Percentiles rank a stretch among this genome's conserved stretches.
Evolutionary conservation across 2,113 vertebrate species (phyloP).

Genomic region (Chionodraco myersi): DNA sequence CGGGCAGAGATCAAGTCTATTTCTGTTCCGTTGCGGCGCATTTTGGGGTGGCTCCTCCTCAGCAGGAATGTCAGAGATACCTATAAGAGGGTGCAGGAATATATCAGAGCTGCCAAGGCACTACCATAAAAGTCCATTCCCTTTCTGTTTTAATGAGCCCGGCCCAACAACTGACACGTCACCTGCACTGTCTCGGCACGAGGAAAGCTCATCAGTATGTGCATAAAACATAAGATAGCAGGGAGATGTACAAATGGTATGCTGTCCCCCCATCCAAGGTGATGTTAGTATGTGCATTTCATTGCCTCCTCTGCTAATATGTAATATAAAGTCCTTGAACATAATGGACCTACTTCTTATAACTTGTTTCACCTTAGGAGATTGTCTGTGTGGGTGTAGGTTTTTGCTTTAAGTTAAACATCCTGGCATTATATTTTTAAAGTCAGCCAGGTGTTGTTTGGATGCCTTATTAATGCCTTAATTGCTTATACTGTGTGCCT

Average conservation of each 20-base stretch:
- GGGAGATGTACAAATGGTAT: constrained; percentile 54
- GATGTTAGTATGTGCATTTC: constrained; percentile 67
- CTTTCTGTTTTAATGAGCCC: constrained; percentile 68
- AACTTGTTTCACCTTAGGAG: constrained; percentile 13
- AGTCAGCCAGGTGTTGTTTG: constrained; percentile 18
- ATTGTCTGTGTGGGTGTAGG: constrained; percentile 13
- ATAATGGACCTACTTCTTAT: constrained; percentile 23
- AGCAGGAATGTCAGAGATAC: constrained; percentile 43
- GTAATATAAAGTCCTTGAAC: constrained; percentile 44
- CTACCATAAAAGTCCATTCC: constrained; percentile 33
- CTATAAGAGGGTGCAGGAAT: constrained; percentile 24
- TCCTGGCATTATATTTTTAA: constrained; percentile 3
- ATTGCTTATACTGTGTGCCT: not conserved
- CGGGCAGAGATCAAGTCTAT: constrained; percentile 59
- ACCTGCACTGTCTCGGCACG: constrained; percentile 48
- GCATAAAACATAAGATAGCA: constrained; percentile 68
- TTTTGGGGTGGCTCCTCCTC: constrained; percentile 30
- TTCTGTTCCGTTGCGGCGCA: constrained; percentile 33
- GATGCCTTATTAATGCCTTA: not conserved
- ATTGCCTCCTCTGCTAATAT: constrained; percentile 9
- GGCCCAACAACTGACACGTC: constrained; percentile 57
- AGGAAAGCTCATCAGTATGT: constrained; percentile 64
- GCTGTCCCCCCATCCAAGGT: constrained; percentile 49
- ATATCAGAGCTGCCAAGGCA: constrained; percentile 37
- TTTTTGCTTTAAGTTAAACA: constrained; percentile 28